Evolutionary conservation across 2,113 vertebrate genomes (phyloP), one percentile per base, ranked within the genome.

Genomic region (Leucosticte australis): DNA sequence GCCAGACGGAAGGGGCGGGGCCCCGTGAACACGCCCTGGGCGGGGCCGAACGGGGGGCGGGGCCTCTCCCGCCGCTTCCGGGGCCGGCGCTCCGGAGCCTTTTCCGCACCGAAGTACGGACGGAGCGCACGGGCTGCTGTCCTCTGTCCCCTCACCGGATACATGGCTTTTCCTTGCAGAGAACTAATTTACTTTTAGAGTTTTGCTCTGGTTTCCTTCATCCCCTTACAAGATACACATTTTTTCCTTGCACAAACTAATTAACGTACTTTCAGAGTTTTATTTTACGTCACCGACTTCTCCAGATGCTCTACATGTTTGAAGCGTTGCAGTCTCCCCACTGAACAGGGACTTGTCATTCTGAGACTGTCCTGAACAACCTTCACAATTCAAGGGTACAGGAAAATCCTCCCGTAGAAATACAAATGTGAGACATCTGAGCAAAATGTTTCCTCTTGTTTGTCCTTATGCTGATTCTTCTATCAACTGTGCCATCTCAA

Each of bases 61-160:
- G 65, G 77, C 27, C 7, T 39, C 9, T 2, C 2, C 5, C 8
- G 10, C 24, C 15, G 35, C 60, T 82, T 89, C 87, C 87, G 10
- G 7, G 31, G 19, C 5, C 30, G 31, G 9, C 1, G 10, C 1
- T 9, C 0, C 2, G 44, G 13, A 21, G 0, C 15, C 1, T 2
- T 50, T 13, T 0, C 0, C 8, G 18, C 15, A 0, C 0, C 5
- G 1, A 5, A 0, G 9, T 4, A 31, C 53, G 18, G 53, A 55
- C 18, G 20, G 30, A 33, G 1, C 2, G 17, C 1, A 0, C 8
- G 4, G 39, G 30, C 16, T 5, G 35, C 10, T 6, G 13, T 7
- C 3, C 52, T 23, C 8, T 4, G 14, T 14, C 7, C 33, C 28
- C 19, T 5, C 3, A 4, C 8, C 8, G 9, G 1, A 6, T 8